Percentiles rank a stretch among this genome's conserved stretches.
phyloP scores from a whole-genome alignment of 2,888 invertebrate genomes.

The Girardia tigrina region DNA sequence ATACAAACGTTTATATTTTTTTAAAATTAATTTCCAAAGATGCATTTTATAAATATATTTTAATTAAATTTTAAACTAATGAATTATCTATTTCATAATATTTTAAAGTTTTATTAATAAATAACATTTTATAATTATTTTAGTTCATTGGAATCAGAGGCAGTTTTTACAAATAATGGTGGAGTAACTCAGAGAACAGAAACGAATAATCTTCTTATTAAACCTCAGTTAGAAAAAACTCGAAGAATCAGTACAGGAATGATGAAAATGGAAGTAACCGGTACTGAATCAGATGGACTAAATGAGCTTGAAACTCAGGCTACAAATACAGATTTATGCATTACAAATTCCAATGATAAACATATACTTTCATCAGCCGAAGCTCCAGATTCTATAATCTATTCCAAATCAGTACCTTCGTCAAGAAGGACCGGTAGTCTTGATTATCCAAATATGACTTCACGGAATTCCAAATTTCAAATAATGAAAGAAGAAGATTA shows the following conservation, averaged over 20 bases:
- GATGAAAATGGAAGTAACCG: constrained; percentile 53
- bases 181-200: constrained; percentile 21
- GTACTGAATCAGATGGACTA: constrained; percentile 29
- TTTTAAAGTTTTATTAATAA: too few relatives aligned
- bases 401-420: constrained; percentile 18
- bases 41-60: too few relatives aligned
- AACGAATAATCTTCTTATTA: constrained; percentile 40
- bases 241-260: constrained; percentile 69
- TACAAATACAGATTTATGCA: neutral
- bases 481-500: constrained; percentile 21
- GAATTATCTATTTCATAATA: too few relatives aligned
- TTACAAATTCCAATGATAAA: neutral
- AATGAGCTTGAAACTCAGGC: constrained; percentile 24
- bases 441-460: neutral
- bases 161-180: neutral
- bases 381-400: constrained; percentile 5
- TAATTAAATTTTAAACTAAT: too few relatives aligned
- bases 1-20: too few relatives aligned
- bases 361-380: constrained; percentile 11
- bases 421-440: constrained; percentile 21
- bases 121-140: too few relatives aligned
- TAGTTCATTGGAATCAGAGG: neutral
- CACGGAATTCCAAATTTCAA: neutral
- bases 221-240: constrained; percentile 45
- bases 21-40: too few relatives aligned